Base-by-base conservation (phyloP, 2,888 invertebrate genomes). In the Amblyjoppa fuscipennis region DNA sequence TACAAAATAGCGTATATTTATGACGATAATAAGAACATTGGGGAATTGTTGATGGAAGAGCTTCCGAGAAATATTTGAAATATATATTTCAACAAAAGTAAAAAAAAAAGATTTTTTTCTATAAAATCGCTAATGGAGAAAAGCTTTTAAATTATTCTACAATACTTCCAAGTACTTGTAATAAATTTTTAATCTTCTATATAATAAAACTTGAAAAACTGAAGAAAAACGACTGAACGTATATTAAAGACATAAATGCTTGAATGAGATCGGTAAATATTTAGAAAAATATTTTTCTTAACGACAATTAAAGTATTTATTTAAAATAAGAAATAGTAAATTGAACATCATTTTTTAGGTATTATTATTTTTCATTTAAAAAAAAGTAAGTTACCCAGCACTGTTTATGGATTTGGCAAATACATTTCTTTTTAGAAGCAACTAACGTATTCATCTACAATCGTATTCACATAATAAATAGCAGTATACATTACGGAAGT, bases 311-410 rank as follows among this genome's bases (percentile, higher is more conserved):
- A 28, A n/a, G 16, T 28, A 41, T 31, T 70, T 7, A 45, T 51
- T n/a, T 70, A 20, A 70, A 70, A 76, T 45, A n/a, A 66, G 20
- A 61, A 76, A 41, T 51, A 38, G n/a, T 41, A 13, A 20, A 16
- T 16, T 49, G 4, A 49, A 49, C 13, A 20, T 25, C 3, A 6
- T 56, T 20, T 25, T 25, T 20, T 25, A n/a, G 16, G n/a, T n/a
- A 53, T 9, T 1, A 20, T 25, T 20, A 6, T 56, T 25, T 56
- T 56, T 25, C n/a, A 56, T 56, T 56, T 11, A 2, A 11, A 41
- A 9, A 41, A 9, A 41, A 41, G 11, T 41, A 41, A 41, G 13
- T 49, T 49, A 16, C 45, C 45, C 45, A 49, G 45, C 45, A 49
- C 45, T 16, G 45, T 49, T 49, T 49, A 56, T 56, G 20, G 20